Evolutionary conservation across 2,797 vertebrate genomes (phyloP).

Genomic region (Manis pentadactyla): DNA sequence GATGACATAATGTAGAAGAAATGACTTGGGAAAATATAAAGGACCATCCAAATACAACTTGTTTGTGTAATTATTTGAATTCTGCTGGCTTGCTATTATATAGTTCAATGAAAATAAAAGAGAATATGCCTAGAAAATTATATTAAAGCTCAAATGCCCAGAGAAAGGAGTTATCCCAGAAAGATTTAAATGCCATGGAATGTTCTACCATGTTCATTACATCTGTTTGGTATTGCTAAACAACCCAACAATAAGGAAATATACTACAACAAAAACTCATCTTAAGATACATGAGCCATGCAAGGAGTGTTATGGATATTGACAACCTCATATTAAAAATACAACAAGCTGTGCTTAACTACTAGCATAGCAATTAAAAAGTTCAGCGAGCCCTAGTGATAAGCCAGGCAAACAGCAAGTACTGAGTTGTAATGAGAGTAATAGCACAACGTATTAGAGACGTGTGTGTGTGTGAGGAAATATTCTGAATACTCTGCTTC

Average conservation of each 20-base stretch:
- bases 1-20: conserved; percentile 34
- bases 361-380: not conserved
- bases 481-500: not conserved
- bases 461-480: not conserved
- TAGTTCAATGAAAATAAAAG: conserved; percentile 22
- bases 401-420: not conserved
- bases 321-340: not conserved
- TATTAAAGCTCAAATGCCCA: conserved; percentile 27
- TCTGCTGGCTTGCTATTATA: not conserved
- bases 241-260: not conserved
- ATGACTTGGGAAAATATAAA: conserved; percentile 50
- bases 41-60: not conserved
- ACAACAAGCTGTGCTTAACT: not conserved
- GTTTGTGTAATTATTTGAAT: conserved; percentile 17
- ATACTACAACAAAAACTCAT: conserved; percentile 20
- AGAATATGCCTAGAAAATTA: not conserved
- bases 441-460: not conserved
- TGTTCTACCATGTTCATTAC: not conserved
- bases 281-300: not conserved
- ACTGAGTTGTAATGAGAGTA: not conserved
- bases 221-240: not conserved
- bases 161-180: not conserved
- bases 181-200: conserved; percentile 22
- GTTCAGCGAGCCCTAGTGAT: not conserved
- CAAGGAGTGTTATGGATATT: not conserved